phyloP scores from a whole-genome alignment of 2,113 vertebrate species.

The Cryptomyrus ogoouensis region DNA sequence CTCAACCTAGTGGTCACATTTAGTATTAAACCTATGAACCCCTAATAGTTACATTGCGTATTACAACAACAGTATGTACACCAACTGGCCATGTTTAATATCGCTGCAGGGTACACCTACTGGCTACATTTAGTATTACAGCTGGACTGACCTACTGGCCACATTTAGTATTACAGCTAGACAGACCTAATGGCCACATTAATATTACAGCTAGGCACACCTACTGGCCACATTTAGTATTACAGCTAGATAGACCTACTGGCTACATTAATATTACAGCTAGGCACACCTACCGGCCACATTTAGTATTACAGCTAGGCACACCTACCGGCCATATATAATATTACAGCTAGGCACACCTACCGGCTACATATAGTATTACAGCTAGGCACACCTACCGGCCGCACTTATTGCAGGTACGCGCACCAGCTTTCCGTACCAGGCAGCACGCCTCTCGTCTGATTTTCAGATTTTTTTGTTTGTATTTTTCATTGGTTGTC shows the following conservation, averaged over 20 bases:
- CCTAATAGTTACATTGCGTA: not conserved
- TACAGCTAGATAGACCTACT: too few relatives aligned
- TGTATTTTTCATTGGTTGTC: not conserved
- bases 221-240: too few relatives aligned
- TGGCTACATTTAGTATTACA: conserved; percentile 34
- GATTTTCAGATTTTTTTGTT: not conserved
- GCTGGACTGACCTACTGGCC: conserved; percentile 40
- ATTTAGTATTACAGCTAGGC: too few relatives aligned
- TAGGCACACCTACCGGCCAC: too few relatives aligned
- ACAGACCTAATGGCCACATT: too few relatives aligned
- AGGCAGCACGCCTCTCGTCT: not conserved
- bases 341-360: not conserved
- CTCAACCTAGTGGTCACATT: not conserved
- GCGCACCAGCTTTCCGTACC: not conserved
- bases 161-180: conserved; percentile 17
- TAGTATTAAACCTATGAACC: not conserved
- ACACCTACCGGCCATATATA: not conserved
- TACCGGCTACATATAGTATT: not conserved
- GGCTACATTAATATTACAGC: too few relatives aligned
- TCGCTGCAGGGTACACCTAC: conserved; percentile 27
- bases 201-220: too few relatives aligned
- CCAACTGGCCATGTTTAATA: not conserved
- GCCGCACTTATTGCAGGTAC: not conserved
- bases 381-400: not conserved
- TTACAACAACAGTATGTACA: not conserved